These are phyloP conservation scores for Stratiomys singularior DNA, from an alignment of 2,888 invertebrate genomes.

Conservation along the genomic window DNA sequence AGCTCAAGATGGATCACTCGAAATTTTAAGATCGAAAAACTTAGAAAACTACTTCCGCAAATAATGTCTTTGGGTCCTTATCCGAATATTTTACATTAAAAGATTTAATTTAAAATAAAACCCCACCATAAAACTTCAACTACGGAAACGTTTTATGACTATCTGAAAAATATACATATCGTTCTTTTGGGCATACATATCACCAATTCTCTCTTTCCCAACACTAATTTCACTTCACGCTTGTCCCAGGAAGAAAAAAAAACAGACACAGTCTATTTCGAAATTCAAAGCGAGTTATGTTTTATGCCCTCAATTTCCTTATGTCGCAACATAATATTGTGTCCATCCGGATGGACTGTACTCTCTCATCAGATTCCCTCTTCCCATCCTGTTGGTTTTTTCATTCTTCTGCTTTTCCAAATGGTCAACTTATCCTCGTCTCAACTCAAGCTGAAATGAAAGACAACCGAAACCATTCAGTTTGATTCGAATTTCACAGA, in stretches of 20 bases:
- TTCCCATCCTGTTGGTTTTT: not conserved
- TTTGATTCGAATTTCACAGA: conserved; percentile 25
- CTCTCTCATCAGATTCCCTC: not conserved
- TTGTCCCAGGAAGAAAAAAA: not conserved
- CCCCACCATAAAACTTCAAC: conserved; percentile 4
- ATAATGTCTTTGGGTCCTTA: not conserved
- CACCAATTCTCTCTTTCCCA: not conserved
- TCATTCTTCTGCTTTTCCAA: not conserved
- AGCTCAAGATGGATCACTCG: too few species aligned
- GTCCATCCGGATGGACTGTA: conserved; percentile 35
- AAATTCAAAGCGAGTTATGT: conserved; percentile 44
- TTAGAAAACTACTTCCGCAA: not conserved
- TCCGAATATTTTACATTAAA: not conserved
- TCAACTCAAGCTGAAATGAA: not conserved
- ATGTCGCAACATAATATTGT: conserved; percentile 39
- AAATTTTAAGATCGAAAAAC: too few species aligned
- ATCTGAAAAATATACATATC: not conserved
- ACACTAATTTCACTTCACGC: not conserved
- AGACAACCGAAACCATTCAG: not conserved
- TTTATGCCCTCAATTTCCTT: conserved; percentile 47
- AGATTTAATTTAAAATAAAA: conserved; percentile 33
- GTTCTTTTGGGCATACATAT: not conserved
- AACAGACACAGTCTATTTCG: conserved; percentile 36
- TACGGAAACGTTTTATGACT: not conserved
- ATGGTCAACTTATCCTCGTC: not conserved